Evolutionary conservation across 2,888 invertebrate genomes (phyloP), one percentile per base, ranked within the genome.

Genomic region (Seira sanloemensis): DNA sequence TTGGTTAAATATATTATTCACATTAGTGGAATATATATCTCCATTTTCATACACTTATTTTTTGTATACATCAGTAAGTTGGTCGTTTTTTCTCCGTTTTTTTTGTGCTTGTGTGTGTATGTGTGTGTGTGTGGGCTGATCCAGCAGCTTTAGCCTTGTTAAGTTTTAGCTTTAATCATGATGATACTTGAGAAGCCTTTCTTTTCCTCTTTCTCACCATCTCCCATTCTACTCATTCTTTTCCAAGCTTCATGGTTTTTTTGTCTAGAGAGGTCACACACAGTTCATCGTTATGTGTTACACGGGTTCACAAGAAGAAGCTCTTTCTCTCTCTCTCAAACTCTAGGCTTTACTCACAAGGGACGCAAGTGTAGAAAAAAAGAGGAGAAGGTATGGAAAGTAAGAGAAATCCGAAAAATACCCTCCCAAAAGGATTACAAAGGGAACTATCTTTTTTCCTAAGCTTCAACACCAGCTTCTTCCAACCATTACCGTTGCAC

Each of bases 101-200:
- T 7, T 37, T 7, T 37, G 37, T 37, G 12, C 37, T 37, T 37
- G 12, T 37, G 12, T 37, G 37, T 37, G 5, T 37, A 37, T 37
- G 37, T 7, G 12, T 7, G 37, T 37, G 37, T 73, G 54, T 23
- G 54, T 58, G 25, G 54, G 76, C 68, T 77, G 77, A 77, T 83
- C 83, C 83, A 27, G 23, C 68, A 73, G 74, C 78, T 83, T 83
- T 78, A 68, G 62, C 69, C 78, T 76, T 73, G 78, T 78, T 74
- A 74, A 78, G 83, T 78, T 83, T 78, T 78, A 78, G 68, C 76
- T 83, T 83, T 83, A 83, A 78, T 83, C 78, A 78, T 77, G 78
- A 78, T 78, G 77, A 66, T 73, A 68, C 78, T 78, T 83, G 78
- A 77, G 74, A 71, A 83, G 78, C 75, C 82, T 71, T 65, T 72